These are phyloP conservation scores for Coecobrya sp. DNA, from an alignment of 2,888 invertebrate species.

Conservation along the genomic window DNA sequence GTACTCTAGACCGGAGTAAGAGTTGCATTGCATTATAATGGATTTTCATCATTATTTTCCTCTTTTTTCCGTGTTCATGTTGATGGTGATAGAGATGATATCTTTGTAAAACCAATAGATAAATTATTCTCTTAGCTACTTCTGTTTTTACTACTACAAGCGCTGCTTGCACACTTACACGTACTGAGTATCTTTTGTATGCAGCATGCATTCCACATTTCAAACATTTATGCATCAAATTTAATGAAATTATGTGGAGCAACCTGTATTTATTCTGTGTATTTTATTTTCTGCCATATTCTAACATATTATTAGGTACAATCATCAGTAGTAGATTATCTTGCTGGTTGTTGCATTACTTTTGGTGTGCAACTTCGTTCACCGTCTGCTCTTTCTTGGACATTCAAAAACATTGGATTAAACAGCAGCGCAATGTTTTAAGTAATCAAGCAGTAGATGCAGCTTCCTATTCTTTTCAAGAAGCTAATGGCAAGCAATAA, in stretches of 20 bases:
- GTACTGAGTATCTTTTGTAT: neutral
- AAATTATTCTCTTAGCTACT: constrained; percentile 6
- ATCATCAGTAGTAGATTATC: neutral
- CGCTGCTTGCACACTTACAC: neutral
- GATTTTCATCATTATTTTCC: constrained; percentile 65
- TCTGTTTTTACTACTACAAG: constrained; percentile 29
- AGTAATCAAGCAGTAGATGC: neutral
- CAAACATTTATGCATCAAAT: neutral
- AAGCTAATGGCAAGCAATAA: no score
- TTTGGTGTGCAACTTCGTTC: constrained; percentile 34
- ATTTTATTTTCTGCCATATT: neutral
- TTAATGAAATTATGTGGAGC: neutral
- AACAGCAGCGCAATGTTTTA: neutral
- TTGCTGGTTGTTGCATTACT: neutral
- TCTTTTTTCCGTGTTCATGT: neutral
- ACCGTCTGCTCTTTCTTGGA: constrained; percentile 26
- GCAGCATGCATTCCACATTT: neutral
- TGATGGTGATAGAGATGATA: constrained; percentile 61
- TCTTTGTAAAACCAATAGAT: constrained; percentile 56
- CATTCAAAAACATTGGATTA: neutral
- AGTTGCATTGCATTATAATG: constrained; percentile 53
- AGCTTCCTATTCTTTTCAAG: neutral
- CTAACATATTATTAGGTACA: neutral
- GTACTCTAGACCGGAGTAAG: constrained; percentile 25
- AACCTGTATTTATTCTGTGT: constrained; percentile 18